Evolutionary conservation across 2,888 invertebrate species (phyloP), one percentile per base, ranked within the genome.

Genomic region (Aricia artaxerxes): DNA sequence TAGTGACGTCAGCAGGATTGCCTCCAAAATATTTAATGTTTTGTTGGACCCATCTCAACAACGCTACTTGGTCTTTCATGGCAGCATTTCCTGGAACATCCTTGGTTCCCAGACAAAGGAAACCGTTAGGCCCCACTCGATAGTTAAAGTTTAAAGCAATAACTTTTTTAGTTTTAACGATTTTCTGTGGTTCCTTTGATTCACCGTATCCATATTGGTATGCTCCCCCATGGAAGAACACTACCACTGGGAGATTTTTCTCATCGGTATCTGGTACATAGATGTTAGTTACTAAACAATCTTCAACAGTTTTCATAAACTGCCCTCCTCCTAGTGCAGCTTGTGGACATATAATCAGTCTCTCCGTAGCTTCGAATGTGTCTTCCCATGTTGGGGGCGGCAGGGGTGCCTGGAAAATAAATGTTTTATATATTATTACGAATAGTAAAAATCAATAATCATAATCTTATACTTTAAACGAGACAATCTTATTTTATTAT

Each of bases 201-300:
- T 88, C 84, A 2, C 91, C 90, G 57, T 82, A 84, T 4, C 92
- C 92, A 2, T 84, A 78, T 84, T 90, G 87, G 79, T 88, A 94
- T 2, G 87, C 91, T 3, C 94, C 94, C 31, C 94, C 94, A 79
- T 94, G 94, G 2, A 94, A 84, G 73, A 87, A 84, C 16, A 94
- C 90, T 73, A 93, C 81, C 0, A 94, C 94, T 2, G 94, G 89
- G 16, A 86, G 80, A 38, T 84, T 84, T 0, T 75, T 81, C 40
- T 81, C 76, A 11, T 84, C 80, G 4, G 84, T 85, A 16, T 85
- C 81, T 9, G 86, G 86, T 3, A 86, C 82, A 80, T 81, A 86
- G 2, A 87, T 79, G 38, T 85, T 86, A 0, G 83, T 83, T 16
- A 86, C 80, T 0, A 87, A 82, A 77, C 86, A 87, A 78, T 86